Conservation (phyloP, 2,797 vertebrate species). For the Siniperca scherzeri region DNA sequence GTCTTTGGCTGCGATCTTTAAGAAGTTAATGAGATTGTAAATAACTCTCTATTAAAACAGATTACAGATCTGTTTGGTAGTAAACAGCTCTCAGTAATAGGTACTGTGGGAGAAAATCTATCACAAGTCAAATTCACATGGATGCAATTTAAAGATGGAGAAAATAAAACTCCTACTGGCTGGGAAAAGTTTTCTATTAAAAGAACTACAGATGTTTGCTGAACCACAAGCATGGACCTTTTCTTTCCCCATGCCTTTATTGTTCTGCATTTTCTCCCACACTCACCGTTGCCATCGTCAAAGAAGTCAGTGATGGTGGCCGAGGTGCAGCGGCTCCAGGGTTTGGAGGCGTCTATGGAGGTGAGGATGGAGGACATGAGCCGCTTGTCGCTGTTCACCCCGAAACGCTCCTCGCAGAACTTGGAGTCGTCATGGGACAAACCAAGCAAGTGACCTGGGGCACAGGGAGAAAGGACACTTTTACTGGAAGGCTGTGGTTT, state of each 20-base stretch:
- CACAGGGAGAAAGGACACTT: neutral
- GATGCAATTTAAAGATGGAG: conserved; percentile 37
- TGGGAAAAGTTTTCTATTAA: conserved; percentile 32
- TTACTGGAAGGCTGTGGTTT: too few relatives aligned
- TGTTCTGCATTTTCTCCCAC: neutral
- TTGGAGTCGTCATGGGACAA: conserved; percentile 98
- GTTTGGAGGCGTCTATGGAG: conserved; percentile 97
- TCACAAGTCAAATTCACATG: conserved; percentile 24
- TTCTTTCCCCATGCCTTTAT: neutral
- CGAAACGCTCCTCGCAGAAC: conserved; percentile 97
- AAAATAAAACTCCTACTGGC: conserved; percentile 1
- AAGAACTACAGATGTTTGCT: conserved; percentile 10
- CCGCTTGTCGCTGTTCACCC: conserved; percentile 95
- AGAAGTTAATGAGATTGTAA: conserved; percentile 39
- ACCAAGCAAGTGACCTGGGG: conserved; percentile 94
- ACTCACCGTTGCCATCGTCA: conserved; percentile 95
- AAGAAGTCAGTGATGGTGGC: conserved; percentile 98
- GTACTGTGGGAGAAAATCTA: neutral
- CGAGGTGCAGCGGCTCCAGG: conserved; percentile 98
- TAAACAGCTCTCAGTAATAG: conserved; percentile 2
- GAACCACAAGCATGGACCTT: neutral
- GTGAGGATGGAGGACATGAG: conserved; percentile 99
- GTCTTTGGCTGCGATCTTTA: conserved; percentile 37
- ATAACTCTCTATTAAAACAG: conserved; percentile 23
- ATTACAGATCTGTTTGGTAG: conserved; percentile 37